Conservation (phyloP, 2,113 vertebrate species). For the Coryphaenoides rupestris region DNA sequence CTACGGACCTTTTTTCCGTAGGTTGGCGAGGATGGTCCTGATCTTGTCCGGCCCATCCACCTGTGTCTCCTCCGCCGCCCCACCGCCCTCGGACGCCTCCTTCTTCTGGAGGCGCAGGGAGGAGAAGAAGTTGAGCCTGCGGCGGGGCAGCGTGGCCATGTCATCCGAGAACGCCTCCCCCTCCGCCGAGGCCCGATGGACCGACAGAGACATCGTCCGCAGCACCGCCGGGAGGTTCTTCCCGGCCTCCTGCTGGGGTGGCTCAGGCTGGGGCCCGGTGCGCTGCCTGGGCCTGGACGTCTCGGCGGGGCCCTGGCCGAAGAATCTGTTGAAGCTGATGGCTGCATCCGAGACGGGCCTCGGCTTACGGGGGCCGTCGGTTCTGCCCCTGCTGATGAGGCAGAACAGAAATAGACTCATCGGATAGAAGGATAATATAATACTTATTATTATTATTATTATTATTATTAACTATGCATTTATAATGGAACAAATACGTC, state of each 20-base stretch:
- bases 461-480: background rate
- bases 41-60: constrained; percentile 56
- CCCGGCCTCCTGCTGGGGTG: constrained; percentile 34
- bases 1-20: constrained; percentile 64
- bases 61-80: too few species aligned
- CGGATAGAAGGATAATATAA: background rate
- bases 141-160: constrained; percentile 31
- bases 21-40: constrained; percentile 61
- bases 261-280: background rate
- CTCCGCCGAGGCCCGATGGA: constrained; percentile 29
- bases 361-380: constrained; percentile 17
- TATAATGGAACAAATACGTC: too few species aligned
- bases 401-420: background rate
- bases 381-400: constrained; percentile 42
- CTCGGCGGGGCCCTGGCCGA: background rate
- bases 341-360: constrained; percentile 65
- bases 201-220: constrained; percentile 60
- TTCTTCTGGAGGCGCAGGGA: constrained; percentile 68
- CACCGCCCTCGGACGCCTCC: constrained; percentile 3
- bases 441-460: background rate
- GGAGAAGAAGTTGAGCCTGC: constrained; percentile 66
- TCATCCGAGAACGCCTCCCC: constrained; percentile 40
- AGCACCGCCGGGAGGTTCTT: constrained; percentile 62
- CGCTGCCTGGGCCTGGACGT: background rate
- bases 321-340: constrained; percentile 42